Evolutionary conservation across 2,797 vertebrate genomes (phyloP).

Genomic region (Sebastes kiyomatsui): DNA sequence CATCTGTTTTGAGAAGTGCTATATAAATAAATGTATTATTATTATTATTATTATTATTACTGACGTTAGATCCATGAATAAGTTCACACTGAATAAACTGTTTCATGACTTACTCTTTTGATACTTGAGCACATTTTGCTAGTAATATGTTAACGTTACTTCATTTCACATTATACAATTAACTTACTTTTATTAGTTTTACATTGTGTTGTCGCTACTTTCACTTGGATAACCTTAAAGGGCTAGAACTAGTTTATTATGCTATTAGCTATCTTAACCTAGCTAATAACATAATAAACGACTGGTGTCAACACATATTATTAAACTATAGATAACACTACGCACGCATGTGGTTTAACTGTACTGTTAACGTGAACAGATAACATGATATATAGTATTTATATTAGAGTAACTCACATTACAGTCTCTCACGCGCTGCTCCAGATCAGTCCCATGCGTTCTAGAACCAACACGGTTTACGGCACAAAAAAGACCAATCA

Average conservation of each 20-base stretch:
- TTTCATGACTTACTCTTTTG: not conserved
- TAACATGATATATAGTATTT: accelerated
- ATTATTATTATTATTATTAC: too few species aligned
- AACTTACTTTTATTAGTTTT: not conserved
- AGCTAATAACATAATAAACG: not conserved
- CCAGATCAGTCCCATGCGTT: slow-evolving; percentile 34
- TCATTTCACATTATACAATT: not conserved
- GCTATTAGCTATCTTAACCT: not conserved
- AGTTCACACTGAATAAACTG: not conserved
- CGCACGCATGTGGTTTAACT: accelerated
- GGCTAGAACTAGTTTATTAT: too few species aligned
- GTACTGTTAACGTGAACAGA: accelerated
- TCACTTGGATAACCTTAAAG: not conserved
- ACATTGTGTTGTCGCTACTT: not conserved
- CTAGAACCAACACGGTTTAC: slow-evolving; percentile 42
- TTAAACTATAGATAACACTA: accelerated
- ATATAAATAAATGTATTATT: too few species aligned
- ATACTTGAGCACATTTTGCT: not conserved
- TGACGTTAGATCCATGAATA: not conserved
- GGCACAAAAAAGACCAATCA: slow-evolving; percentile 43
- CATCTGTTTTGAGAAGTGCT: too few species aligned
- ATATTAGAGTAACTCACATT: slow-evolving; percentile 34
- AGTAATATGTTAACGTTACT: too few species aligned
- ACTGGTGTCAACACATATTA: not conserved
- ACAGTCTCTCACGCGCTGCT: slow-evolving; percentile 2